phyloP scores from a whole-genome alignment of 1,140 invertebrate species.

The Drosophila pseudoobscura region DNA sequence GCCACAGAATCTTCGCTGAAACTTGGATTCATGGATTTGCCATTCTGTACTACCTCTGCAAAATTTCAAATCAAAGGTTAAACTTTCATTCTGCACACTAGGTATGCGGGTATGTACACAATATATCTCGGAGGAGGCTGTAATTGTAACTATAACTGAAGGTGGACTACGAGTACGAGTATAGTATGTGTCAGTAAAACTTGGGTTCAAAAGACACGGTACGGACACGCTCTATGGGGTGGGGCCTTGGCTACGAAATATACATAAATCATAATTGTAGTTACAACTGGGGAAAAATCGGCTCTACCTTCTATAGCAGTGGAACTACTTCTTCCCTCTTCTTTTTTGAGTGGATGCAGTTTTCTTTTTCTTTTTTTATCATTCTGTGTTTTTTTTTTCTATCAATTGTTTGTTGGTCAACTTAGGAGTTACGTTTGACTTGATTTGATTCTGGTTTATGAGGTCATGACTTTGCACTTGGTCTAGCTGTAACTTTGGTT shows the following conservation, averaged over 20 bases:
- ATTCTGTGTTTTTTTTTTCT: constrained; percentile 3
- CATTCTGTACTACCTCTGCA: constrained; percentile 84
- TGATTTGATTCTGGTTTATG: background rate
- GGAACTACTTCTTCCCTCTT: background rate
- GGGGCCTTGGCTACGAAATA: constrained; percentile 38
- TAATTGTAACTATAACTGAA: constrained; percentile 37
- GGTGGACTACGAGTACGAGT: constrained; percentile 17
- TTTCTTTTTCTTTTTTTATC: background rate
- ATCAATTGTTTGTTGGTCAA: constrained; percentile 44
- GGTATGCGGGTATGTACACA: too few species aligned
- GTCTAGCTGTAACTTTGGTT: too few species aligned
- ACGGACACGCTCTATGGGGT: constrained; percentile 63
- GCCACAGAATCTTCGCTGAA: constrained; percentile 91
- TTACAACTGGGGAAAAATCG: constrained; percentile 29
- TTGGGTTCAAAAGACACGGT: constrained; percentile 57
- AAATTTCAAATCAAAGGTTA: constrained; percentile 80
- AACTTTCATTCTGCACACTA: constrained; percentile 46
- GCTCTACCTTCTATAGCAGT: constrained; percentile 27
- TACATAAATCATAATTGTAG: constrained; percentile 17
- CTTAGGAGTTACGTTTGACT: background rate
- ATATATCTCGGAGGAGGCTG: constrained; percentile 13
- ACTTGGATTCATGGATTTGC: constrained; percentile 87
- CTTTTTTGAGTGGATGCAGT: background rate
- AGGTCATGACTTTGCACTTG: background rate
- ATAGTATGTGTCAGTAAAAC: constrained; percentile 17